Percentiles rank a stretch among this genome's conserved stretches.
Conservation (phyloP, 2,797 vertebrate genomes). For the Sciaenops ocellatus region DNA sequence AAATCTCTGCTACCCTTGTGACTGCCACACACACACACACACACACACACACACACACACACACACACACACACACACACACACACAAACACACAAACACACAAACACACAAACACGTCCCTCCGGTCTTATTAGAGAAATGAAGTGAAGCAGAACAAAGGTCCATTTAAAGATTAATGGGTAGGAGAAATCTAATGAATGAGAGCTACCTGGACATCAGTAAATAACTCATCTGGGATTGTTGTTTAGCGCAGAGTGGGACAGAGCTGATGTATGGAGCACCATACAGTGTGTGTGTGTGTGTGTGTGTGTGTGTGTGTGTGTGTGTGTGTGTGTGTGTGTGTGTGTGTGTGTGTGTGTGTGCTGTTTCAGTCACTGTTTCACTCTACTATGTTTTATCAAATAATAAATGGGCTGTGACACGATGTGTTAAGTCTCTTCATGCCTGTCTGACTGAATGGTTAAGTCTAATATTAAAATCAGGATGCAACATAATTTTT, state of each 20-base stretch:
- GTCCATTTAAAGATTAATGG: constrained; percentile 12
- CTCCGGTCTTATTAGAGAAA: neutral
- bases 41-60: neutral
- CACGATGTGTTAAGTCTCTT: neutral
- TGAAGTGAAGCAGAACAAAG: neutral
- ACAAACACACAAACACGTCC: constrained; percentile 1
- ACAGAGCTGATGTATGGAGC: neutral
- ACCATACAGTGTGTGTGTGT: neutral
- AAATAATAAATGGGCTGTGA: too few species aligned
- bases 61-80: neutral
- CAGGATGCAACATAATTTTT: too few species aligned
- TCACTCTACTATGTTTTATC: too few species aligned
- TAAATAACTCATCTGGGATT: constrained; percentile 13
- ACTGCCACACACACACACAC: neutral
- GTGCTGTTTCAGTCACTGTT: too few species aligned
- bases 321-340: constrained; percentile 7
- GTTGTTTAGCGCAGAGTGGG: neutral
- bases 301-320: constrained; percentile 14
- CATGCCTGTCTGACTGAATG: neutral
- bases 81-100: too few species aligned
- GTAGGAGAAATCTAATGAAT: neutral
- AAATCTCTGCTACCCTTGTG: constrained; percentile 30
- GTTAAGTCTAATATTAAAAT: neutral
- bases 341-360: neutral
- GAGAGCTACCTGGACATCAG: neutral